A percentile compares a stretch with the other conserved stretches of the same genome.
These are phyloP conservation scores for Lota lota DNA, from an alignment of 2,113 vertebrate genomes.

Conservation along the genomic window DNA sequence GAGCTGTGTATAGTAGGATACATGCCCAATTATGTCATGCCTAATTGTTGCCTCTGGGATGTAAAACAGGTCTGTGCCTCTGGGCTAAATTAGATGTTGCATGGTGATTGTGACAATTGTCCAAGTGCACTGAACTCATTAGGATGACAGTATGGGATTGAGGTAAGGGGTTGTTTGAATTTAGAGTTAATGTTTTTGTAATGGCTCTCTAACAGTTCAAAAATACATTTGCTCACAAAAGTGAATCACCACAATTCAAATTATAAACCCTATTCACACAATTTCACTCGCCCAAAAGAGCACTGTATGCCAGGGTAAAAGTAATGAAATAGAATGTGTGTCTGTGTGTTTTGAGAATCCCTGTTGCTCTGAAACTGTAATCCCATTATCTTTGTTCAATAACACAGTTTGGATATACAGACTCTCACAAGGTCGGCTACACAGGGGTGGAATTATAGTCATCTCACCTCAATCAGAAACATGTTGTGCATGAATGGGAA, in stretches of 20 bases:
- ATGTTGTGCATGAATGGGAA: conserved; percentile 16
- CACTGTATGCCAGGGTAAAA: too few species aligned
- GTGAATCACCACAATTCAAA: too few species aligned
- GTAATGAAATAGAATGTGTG: neutral
- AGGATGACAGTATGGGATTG: conserved; percentile 44
- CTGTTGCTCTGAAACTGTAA: too few species aligned
- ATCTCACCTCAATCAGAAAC: conserved; percentile 40
- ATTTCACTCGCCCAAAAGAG: too few species aligned
- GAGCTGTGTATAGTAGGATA: conserved; percentile 64
- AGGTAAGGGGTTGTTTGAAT: conserved; percentile 8
- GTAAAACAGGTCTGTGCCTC: conserved; percentile 38
- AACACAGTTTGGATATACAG: conserved; percentile 9
- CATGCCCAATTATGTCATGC: conserved; percentile 67
- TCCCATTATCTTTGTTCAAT: conserved; percentile 1
- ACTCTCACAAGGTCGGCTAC: conserved; percentile 27
- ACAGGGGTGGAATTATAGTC: conserved; percentile 27
- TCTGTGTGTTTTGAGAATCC: neutral
- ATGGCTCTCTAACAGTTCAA: too few species aligned
- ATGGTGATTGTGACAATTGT: conserved; percentile 59
- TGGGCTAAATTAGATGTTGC: conserved; percentile 47
- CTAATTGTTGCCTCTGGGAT: conserved; percentile 60
- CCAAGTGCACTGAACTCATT: conserved; percentile 59
- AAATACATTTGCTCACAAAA: too few species aligned
- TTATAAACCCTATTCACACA: too few species aligned
- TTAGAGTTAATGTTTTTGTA: neutral